phyloP scores from a whole-genome alignment of 2,797 vertebrate species.

The Picus viridis region DNA sequence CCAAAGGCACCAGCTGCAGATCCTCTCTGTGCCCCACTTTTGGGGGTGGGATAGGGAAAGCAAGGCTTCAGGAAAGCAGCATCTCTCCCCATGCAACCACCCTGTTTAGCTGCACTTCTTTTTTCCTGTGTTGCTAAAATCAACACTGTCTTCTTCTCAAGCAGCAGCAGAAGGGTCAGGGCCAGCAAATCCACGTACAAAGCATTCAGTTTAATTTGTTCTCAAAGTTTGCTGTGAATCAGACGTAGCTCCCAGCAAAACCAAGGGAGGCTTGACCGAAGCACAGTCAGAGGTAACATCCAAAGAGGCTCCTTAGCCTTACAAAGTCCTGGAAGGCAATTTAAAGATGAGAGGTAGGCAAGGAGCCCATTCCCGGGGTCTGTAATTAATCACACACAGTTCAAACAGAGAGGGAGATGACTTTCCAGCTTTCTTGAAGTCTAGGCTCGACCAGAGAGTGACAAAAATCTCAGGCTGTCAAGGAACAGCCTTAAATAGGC shows the following conservation, averaged over 20 bases:
- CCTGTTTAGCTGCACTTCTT: background rate
- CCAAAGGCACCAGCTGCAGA: slow-evolving; percentile 23
- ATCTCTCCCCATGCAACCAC: background rate
- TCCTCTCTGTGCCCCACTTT: background rate
- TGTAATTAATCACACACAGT: slow-evolving; percentile 50
- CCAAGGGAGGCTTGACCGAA: background rate
- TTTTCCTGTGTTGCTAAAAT: background rate
- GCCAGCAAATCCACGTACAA: slow-evolving; percentile 14
- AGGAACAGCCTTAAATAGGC: background rate
- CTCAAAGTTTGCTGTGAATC: slow-evolving; percentile 18
- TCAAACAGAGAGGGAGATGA: slow-evolving; percentile 35
- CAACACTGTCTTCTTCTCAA: background rate
- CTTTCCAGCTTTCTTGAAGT: slow-evolving; percentile 16
- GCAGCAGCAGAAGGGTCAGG: background rate
- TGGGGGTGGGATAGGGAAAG: background rate
- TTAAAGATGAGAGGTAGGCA: slow-evolving; percentile 52
- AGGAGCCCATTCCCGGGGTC: background rate
- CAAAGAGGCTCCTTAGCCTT: slow-evolving; percentile 35
- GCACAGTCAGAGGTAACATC: slow-evolving; percentile 25
- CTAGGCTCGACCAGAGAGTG: background rate
- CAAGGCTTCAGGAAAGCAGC: background rate
- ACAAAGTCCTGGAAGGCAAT: slow-evolving; percentile 54
- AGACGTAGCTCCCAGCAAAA: slow-evolving; percentile 26
- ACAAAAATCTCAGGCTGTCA: background rate
- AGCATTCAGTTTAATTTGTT: slow-evolving; percentile 35